A percentile compares a stretch with the other conserved stretches of the same genome.
Conservation (phyloP, 2,113 vertebrate genomes). For the Laticauda laticaudata region DNA sequence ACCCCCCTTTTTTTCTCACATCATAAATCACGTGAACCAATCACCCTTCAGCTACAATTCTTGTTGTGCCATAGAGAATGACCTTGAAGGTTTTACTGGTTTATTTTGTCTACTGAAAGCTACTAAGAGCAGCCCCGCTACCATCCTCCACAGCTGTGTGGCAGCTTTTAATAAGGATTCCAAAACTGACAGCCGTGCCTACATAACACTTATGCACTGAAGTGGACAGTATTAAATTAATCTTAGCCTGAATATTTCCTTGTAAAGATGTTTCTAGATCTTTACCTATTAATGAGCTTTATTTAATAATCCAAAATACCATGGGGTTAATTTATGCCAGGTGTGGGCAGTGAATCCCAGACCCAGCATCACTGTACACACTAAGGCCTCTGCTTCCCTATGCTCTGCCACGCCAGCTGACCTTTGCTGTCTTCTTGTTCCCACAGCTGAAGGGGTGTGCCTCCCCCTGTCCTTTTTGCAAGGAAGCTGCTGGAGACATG, state of each 20-base stretch:
- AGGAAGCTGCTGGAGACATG: background rate
- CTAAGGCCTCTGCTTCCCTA: background rate
- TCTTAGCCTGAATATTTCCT: background rate
- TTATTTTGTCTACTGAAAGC: no score
- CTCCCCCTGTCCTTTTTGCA: background rate
- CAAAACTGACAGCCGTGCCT: slow-evolving; percentile 9
- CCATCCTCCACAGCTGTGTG: no score
- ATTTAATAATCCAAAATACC: background rate
- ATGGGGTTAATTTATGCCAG: background rate
- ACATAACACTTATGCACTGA: slow-evolving; percentile 32
- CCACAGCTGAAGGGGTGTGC: background rate
- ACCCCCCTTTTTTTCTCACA: no score
- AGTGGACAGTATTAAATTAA: slow-evolving; percentile 1
- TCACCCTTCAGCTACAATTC: no score
- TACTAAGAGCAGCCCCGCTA: no score
- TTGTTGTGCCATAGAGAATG: no score
- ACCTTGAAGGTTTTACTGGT: no score
- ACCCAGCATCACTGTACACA: background rate
- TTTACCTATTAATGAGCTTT: background rate
- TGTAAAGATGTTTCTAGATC: background rate
- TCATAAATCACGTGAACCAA: no score
- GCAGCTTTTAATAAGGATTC: no score
- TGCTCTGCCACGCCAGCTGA: background rate
- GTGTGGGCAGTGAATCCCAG: background rate
- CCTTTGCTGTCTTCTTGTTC: background rate